Percentiles rank a stretch among this genome's conserved stretches.
Conservation (phyloP, 2,113 vertebrate genomes). For the Lontra canadensis region DNA sequence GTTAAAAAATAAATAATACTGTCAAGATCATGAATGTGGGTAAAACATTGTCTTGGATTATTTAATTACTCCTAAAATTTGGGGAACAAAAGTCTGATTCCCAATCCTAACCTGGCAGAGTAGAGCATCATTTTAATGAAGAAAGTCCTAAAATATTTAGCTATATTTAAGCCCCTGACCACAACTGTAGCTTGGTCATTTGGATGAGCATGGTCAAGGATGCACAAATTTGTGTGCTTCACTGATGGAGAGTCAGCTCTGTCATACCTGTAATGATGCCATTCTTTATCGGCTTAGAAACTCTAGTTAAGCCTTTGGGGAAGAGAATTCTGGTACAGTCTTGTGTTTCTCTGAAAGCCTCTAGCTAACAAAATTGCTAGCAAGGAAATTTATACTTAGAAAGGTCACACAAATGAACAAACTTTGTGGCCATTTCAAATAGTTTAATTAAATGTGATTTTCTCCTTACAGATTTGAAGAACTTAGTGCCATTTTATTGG, state of each 20-base stretch:
- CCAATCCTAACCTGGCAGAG: not conserved
- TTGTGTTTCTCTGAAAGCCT: not conserved
- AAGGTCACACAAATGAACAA: constrained; percentile 50
- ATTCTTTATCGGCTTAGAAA: constrained; percentile 16
- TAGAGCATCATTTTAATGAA: constrained; percentile 15
- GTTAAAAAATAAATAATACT: not conserved
- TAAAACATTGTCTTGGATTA: constrained; percentile 19
- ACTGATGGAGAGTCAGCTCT: not conserved
- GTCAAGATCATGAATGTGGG: not conserved
- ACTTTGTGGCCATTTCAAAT: not conserved
- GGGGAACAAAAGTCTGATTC: not conserved
- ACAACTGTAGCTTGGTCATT: not conserved
- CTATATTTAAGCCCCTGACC: not conserved
- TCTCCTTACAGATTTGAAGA: constrained; percentile 15
- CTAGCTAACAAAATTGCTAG: constrained; percentile 6
- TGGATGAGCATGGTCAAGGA: not conserved
- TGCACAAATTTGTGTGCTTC: not conserved
- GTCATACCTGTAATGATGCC: not conserved
- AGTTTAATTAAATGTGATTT: constrained; percentile 46
- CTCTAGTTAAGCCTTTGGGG: not conserved
- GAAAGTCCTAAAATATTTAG: not conserved
- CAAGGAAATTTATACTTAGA: constrained; percentile 47
- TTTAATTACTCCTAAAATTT: not conserved
- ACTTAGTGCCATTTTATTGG: not conserved
- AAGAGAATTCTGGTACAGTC: not conserved